Evolutionary conservation across 2,113 vertebrate species (phyloP).

Genomic region (Numida meleagris): DNA sequence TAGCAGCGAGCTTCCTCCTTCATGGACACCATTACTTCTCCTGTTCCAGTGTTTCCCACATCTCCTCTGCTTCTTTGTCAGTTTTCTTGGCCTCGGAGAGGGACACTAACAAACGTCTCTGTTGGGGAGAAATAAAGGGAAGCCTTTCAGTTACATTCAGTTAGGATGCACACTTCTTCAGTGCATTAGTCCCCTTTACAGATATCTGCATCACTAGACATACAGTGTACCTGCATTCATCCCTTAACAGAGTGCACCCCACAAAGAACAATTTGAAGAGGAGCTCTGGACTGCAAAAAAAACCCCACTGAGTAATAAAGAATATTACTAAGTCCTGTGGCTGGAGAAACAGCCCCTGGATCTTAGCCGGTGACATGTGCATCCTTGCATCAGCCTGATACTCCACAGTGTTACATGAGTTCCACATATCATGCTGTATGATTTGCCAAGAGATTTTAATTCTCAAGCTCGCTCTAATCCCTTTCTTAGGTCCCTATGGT

Average conservation of each 20-base stretch:
- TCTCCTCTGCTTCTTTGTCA: neutral
- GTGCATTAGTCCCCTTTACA: neutral
- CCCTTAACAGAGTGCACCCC: neutral
- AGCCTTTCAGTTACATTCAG: neutral
- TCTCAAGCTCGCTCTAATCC: neutral
- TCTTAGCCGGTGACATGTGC: neutral
- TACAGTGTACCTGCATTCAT: neutral
- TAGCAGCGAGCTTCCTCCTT: neutral
- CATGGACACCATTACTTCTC: neutral
- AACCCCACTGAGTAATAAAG: neutral
- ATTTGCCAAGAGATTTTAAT: neutral
- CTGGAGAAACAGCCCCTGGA: neutral
- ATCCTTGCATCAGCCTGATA: neutral
- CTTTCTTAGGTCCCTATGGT: neutral
- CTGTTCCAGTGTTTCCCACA: neutral
- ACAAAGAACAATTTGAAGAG: neutral
- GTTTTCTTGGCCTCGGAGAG: neutral
- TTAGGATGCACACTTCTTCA: neutral
- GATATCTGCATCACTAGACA: neutral
- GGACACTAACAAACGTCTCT: neutral
- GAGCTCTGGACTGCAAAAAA: neutral
- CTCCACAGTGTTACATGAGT: neutral
- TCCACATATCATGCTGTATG: neutral
- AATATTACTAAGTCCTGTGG: neutral
- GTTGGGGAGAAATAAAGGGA: neutral